Evolutionary conservation across 2,797 vertebrate genomes (phyloP).

Genomic region (Falco peregrinus): DNA sequence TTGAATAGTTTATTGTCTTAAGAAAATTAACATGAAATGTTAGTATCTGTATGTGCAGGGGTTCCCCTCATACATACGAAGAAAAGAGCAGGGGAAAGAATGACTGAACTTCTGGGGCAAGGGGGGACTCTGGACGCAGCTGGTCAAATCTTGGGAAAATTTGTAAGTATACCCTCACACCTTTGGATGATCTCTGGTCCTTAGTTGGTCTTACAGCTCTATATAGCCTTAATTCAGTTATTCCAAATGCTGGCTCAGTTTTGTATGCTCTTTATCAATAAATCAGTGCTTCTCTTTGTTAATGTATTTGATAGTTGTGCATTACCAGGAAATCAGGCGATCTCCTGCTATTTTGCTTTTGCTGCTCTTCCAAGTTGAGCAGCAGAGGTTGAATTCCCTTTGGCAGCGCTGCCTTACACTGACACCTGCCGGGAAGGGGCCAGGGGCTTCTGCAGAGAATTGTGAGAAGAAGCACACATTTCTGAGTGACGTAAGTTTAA

Average conservation of each 20-base stretch:
- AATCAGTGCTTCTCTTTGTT: background rate
- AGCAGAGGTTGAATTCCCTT: background rate
- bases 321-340: background rate
- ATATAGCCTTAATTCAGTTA: background rate
- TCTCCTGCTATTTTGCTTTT: background rate
- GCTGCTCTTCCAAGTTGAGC: background rate
- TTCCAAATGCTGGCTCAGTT: background rate
- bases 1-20: background rate
- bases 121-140: background rate
- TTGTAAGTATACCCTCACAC: background rate
- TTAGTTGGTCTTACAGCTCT: background rate
- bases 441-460: background rate
- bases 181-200: background rate
- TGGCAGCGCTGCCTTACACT: slow-evolving; percentile 30
- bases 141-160: background rate
- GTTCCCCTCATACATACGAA: background rate
- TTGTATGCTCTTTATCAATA: background rate
- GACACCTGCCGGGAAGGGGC: slow-evolving; percentile 44
- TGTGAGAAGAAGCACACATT: no score
- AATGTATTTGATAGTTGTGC: fast-evolving
- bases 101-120: background rate
- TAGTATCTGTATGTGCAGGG: background rate
- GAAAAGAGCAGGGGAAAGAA: background rate
- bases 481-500: background rate
- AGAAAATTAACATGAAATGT: background rate